Base-by-base conservation (phyloP, 2,797 vertebrate species). In the Echeneis naucrates region DNA sequence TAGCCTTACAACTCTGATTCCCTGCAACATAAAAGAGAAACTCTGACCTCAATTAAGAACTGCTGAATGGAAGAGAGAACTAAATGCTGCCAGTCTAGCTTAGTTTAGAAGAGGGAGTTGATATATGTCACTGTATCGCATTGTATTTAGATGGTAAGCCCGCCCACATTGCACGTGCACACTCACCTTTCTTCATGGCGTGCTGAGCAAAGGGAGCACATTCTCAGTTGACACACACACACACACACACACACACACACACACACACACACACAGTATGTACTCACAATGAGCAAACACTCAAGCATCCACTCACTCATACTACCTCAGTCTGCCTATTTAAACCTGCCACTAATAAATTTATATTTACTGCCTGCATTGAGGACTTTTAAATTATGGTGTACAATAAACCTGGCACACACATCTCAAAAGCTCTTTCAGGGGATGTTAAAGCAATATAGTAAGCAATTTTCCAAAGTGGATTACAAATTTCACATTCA, bases 351-450 rank as follows among this genome's bases (percentile, higher is more conserved):
- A 88, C 91, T 93, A 94, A 94, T 94, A 93, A 93, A 94, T 94
- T 89, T 91, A 91, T 94, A 94, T 95, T 95, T 95, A 94, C 90
- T 87, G 92, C 94, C 95, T 94, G 94, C 95, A 95, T 95, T 95
- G 95, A 95, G 95, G 95, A 95, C 95, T 95, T 95, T 96, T 97
- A 97, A 97, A 95, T 95, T 94, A 97, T 95, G 94, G 93, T 93
- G 80, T 86, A 94, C 92, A 93, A 94, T 94, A 95, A 94, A 95
- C 87, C 92, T 94, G 93, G 93, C 93, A 93, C 90, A 84, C 87
- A 82, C 87, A 82, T 94, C 92, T 94, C 89, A 87, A 92, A 92
- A 92, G 92, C 93, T 93, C 92, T 95, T 94, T 92, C 90, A 93
- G 91, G 79, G 89, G 91, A 92, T 94, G 91, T 93, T 94, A 94